Conservation (phyloP, 2,113 vertebrate genomes). For the Leptobrachium leishanense region DNA sequence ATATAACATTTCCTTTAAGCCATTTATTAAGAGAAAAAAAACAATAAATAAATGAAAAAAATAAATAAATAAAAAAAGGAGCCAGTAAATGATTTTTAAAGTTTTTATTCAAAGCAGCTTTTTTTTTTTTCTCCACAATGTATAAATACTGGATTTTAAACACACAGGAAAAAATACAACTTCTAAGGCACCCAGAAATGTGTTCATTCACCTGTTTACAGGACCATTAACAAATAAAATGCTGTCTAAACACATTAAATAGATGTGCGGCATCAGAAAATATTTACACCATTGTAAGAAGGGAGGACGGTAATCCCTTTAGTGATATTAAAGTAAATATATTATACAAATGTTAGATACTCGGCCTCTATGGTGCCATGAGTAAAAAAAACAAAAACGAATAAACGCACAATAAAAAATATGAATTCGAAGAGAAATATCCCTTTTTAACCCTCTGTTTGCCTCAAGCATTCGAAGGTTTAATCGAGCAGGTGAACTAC, state of each 20-base stretch:
- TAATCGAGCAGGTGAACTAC: too few relatives aligned
- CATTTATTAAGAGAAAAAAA: background rate
- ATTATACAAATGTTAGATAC: constrained; percentile 52
- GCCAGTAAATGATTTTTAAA: constrained; percentile 63
- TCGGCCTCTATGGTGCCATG: too few relatives aligned
- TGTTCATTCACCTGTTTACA: constrained; percentile 80
- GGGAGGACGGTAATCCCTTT: constrained; percentile 68
- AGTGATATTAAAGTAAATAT: constrained; percentile 67
- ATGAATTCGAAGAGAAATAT: too few relatives aligned
- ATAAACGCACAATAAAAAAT: too few relatives aligned
- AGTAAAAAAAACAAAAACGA: too few relatives aligned
- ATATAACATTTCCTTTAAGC: background rate
- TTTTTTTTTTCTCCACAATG: constrained; percentile 68
- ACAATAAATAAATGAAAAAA: constrained; percentile 23
- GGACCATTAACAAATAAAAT: constrained; percentile 73
- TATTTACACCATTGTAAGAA: constrained; percentile 74
- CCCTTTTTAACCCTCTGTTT: too few relatives aligned
- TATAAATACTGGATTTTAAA: constrained; percentile 84
- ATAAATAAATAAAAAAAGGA: constrained; percentile 31
- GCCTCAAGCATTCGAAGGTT: too few relatives aligned
- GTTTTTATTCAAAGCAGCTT: constrained; percentile 91
- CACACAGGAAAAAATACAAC: constrained; percentile 86
- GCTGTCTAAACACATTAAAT: constrained; percentile 75
- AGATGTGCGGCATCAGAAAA: constrained; percentile 67
- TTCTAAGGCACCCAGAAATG: constrained; percentile 92